These are phyloP conservation scores for Erpobdella octoculata DNA, from an alignment of 2,888 invertebrate species.

Conservation along the genomic window DNA sequence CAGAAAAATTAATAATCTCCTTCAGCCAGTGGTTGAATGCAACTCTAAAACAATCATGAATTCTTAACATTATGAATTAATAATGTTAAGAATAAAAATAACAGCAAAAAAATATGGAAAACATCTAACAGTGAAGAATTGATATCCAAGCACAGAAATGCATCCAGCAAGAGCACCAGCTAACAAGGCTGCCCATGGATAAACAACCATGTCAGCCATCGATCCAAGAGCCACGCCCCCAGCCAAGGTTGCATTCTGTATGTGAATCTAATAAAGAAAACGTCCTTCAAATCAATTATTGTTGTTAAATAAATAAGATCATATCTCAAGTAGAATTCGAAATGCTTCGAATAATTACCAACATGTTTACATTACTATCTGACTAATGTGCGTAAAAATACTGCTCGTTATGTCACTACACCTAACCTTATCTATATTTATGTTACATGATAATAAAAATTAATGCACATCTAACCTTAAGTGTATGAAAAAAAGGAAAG, in stretches of 20 bases:
- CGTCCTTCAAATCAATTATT: no score
- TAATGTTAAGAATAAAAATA: no score
- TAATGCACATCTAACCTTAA: no score
- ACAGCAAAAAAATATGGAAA: no score
- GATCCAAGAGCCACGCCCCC: constrained; percentile 88
- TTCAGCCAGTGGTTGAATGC: no score
- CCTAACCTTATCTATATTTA: no score
- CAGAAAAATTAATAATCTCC: no score
- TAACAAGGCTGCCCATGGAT: constrained; percentile 73
- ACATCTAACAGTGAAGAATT: constrained; percentile 51
- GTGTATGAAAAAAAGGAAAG: no score
- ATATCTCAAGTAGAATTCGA: not conserved
- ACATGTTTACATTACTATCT: not conserved
- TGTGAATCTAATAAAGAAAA: constrained; percentile 60
- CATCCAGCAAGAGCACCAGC: constrained; percentile 71
- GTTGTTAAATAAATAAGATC: not conserved
- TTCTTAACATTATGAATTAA: no score
- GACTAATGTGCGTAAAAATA: not conserved
- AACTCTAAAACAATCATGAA: no score
- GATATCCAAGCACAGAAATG: constrained; percentile 74
- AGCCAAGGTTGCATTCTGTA: constrained; percentile 86
- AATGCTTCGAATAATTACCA: not conserved
- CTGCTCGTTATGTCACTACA: no score
- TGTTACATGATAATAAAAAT: no score
- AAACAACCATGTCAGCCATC: constrained; percentile 69